These are phyloP conservation scores for Oreonectes daqikongensis DNA, from an alignment of 2,797 vertebrate species.

Conservation along the genomic window DNA sequence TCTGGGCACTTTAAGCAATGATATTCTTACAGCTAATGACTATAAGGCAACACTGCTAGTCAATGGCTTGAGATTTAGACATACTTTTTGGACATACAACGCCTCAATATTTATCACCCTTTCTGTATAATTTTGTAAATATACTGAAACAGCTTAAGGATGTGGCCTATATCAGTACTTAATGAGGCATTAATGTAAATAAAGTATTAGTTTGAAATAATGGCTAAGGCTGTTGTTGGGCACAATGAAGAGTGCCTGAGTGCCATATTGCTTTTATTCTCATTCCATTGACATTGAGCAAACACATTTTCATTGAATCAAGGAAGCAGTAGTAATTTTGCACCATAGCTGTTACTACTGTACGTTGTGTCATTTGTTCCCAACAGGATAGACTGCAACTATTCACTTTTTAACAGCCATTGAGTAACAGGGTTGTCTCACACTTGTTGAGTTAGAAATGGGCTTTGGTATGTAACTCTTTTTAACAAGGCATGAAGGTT, in stretches of 20 bases:
- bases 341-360: neutral
- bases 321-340: neutral
- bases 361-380: neutral
- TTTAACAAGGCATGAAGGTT: slow-evolving; percentile 7
- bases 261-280: neutral
- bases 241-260: too few species aligned
- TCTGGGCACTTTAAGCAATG: slow-evolving; percentile 5
- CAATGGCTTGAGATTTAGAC: slow-evolving; percentile 15
- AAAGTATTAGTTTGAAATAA: too few species aligned
- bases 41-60: slow-evolving; percentile 15
- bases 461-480: neutral
- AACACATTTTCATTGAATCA: too few species aligned
- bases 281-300: too few species aligned
- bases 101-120: neutral
- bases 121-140: neutral
- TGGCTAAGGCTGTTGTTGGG: too few species aligned
- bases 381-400: neutral
- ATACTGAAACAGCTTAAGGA: neutral
- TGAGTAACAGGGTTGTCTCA: slow-evolving; percentile 36
- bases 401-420: neutral
- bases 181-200: neutral
- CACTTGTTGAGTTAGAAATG: slow-evolving; percentile 3
- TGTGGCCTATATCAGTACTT: neutral
- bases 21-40: slow-evolving; percentile 3
- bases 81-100: neutral